phyloP scores from a whole-genome alignment of 1,140 invertebrate genomes.

The Drosophila bocki region DNA sequence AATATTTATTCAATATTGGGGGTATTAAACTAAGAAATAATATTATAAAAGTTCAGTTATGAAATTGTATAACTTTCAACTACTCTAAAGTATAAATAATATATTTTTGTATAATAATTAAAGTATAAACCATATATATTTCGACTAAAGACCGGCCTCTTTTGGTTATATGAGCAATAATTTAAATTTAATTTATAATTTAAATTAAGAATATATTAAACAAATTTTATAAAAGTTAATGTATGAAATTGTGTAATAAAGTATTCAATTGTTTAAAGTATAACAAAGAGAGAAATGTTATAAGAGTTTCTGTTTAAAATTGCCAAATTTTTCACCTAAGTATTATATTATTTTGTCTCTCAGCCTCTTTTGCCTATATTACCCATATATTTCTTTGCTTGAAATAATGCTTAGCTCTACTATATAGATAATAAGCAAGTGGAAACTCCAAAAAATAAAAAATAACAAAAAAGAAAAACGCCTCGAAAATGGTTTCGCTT shows the following conservation, averaged over 20 bases:
- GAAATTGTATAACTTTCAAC: neutral
- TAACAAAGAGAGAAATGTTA: no score
- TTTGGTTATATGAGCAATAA: neutral
- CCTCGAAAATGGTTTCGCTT: constrained; percentile 34
- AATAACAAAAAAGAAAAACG: neutral
- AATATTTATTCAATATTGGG: neutral
- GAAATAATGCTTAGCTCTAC: neutral
- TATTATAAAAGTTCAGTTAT: no score
- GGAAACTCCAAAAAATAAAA: neutral
- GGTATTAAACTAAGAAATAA: no score
- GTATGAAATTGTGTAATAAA: no score
- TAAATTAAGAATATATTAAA: no score
- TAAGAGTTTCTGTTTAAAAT: no score
- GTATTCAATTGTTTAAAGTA: no score
- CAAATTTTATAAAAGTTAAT: no score
- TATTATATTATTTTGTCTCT: no score
- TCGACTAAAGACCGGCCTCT: neutral
- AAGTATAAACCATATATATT: no score
- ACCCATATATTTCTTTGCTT: neutral
- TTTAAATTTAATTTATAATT: no score
- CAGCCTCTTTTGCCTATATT: neutral
- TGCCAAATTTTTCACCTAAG: no score
- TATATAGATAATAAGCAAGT: constrained; percentile 2
- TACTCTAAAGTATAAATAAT: neutral
- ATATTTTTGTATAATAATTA: neutral